Percentiles rank a stretch among this genome's conserved stretches.
phyloP scores from a whole-genome alignment of 2,888 invertebrate species.

The Drosophila antonietae region DNA sequence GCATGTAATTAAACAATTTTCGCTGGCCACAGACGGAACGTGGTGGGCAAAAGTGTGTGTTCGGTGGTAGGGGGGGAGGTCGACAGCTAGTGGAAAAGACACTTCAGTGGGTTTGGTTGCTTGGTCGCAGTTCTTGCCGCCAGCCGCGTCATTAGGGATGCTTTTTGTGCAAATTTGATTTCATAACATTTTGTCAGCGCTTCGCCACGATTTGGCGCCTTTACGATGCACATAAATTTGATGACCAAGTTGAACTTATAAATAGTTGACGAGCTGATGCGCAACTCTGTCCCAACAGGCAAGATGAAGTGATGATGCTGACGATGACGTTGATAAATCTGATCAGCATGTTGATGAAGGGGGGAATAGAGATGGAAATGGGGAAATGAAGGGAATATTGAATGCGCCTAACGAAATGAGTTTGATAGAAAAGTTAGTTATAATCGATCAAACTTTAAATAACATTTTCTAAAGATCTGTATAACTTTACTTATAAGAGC shows the following conservation, averaged over 20 bases:
- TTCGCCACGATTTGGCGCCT: slow-evolving; percentile 63
- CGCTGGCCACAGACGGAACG: slow-evolving; percentile 25
- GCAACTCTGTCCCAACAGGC: slow-evolving; percentile 21
- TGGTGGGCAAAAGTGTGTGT: neutral
- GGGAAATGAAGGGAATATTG: neutral
- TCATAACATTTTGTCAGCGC: slow-evolving; percentile 75
- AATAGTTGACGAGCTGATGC: slow-evolving; percentile 65
- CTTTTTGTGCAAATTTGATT: slow-evolving; percentile 79
- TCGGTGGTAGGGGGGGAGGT: neutral
- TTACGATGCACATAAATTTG: slow-evolving; percentile 74
- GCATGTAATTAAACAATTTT: slow-evolving; percentile 76
- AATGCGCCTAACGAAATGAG: slow-evolving; percentile 16
- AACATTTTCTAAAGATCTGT: too few relatives aligned
- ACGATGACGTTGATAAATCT: slow-evolving; percentile 35
- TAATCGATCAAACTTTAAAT: slow-evolving; percentile 6
- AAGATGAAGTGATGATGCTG: slow-evolving; percentile 61
- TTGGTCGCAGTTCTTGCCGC: slow-evolving; percentile 17
- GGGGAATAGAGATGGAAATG: too few relatives aligned
- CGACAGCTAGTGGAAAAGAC: neutral
- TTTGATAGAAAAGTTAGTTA: slow-evolving; percentile 18
- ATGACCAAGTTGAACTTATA: slow-evolving; percentile 70
- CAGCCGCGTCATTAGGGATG: slow-evolving; percentile 66
- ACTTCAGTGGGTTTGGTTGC: slow-evolving; percentile 22
- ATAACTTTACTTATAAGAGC: neutral
- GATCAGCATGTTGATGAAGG: slow-evolving; percentile 3